These are phyloP conservation scores for Elanoides forficatus DNA, from an alignment of 2,113 vertebrate genomes.

Conservation along the genomic window DNA sequence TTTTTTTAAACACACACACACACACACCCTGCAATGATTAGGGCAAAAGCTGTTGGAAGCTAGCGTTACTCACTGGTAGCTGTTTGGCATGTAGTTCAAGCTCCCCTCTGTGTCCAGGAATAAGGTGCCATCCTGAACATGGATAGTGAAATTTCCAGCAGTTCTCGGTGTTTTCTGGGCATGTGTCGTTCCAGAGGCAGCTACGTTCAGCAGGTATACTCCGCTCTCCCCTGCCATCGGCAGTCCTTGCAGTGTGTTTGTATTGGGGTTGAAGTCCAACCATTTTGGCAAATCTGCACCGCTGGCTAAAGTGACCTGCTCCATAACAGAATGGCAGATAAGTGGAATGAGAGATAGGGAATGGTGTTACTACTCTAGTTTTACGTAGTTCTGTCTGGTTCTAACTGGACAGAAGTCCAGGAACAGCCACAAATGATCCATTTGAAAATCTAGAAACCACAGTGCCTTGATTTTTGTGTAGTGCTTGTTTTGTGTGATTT, in stretches of 20 bases:
- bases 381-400: neutral
- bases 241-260: constrained; percentile 4
- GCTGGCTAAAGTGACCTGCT: constrained; percentile 42
- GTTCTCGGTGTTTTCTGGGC: neutral
- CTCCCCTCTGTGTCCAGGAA: neutral
- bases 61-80: neutral
- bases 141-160: neutral
- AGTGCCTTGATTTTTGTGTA: neutral
- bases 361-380: neutral
- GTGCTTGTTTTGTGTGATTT: neutral
- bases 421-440: neutral
- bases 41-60: neutral
- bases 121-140: neutral
- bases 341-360: neutral
- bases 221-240: constrained; percentile 19
- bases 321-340: neutral
- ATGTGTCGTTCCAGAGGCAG: neutral
- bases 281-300: constrained; percentile 29
- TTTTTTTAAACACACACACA: no score
- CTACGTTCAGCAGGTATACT: neutral
- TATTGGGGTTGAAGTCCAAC: constrained; percentile 37
- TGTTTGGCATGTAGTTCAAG: neutral
- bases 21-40: neutral
- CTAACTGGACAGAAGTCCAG: neutral
- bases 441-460: neutral